Percentiles rank a stretch among this genome's conserved stretches.
phyloP scores from a whole-genome alignment of 2,888 invertebrate genomes.

The Lysandra bellargus region DNA sequence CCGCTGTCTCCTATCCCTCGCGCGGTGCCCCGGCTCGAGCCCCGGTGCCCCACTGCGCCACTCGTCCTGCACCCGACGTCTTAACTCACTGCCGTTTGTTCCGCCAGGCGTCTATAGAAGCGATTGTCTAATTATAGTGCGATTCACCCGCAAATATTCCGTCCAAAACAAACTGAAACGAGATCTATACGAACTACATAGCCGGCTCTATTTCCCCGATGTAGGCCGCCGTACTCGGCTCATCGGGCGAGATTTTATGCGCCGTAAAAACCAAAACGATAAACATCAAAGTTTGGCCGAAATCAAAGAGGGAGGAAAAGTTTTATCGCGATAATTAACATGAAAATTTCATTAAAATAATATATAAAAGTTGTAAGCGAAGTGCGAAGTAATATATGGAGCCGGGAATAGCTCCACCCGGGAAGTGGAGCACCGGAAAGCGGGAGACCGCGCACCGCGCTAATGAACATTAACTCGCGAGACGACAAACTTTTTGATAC shows the following conservation, averaged over 20 bases:
- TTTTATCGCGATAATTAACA: slow-evolving; percentile 20
- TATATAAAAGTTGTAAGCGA: slow-evolving; percentile 10
- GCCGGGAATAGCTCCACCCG: neutral
- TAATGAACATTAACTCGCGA: neutral
- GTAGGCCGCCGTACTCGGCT: neutral
- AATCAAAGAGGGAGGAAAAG: neutral
- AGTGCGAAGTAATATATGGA: slow-evolving; percentile 11
- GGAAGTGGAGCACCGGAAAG: neutral
- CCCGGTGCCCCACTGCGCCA: slow-evolving; percentile 3
- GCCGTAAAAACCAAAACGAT: slow-evolving; percentile 14
- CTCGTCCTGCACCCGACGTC: neutral
- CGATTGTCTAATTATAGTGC: slow-evolving; percentile 3
- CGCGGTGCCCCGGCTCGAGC: neutral
- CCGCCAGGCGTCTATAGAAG: neutral
- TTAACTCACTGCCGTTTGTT: neutral
- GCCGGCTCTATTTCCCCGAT: neutral
- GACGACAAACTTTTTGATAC: too few relatives aligned
- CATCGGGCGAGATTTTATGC: neutral
- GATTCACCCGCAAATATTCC: neutral
- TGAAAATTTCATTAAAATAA: slow-evolving; percentile 22
- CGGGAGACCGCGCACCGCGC: neutral
- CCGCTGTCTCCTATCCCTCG: neutral
- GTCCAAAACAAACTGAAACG: neutral
- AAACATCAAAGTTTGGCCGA: slow-evolving; percentile 8
- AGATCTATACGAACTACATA: neutral